Evolutionary conservation across 2,888 invertebrate genomes (phyloP).

Genomic region (Volucella zonaria): DNA sequence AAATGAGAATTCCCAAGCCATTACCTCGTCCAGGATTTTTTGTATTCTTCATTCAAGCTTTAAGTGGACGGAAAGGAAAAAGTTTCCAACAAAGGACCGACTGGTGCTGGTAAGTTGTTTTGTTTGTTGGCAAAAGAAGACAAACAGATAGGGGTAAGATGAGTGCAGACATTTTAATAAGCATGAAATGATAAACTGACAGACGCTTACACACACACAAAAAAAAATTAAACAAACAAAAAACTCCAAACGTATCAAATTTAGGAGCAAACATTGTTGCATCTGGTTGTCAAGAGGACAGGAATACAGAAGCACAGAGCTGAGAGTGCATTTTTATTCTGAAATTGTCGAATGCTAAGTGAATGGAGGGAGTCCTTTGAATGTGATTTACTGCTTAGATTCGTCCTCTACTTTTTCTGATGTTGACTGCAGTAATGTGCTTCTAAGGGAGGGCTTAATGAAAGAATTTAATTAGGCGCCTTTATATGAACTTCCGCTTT

Average conservation of each 20-base stretch:
- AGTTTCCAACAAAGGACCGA: neutral
- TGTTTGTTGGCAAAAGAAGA: neutral
- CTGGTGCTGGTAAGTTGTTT: constrained; percentile 31
- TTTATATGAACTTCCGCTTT: too few species aligned
- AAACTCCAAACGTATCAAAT: too few species aligned
- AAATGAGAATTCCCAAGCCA: too few species aligned
- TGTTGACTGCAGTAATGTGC: neutral
- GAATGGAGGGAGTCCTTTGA: constrained; percentile 51
- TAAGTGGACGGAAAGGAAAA: neutral
- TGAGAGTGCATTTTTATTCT: constrained; percentile 21
- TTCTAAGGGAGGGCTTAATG: neutral
- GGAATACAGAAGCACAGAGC: neutral
- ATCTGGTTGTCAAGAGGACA: neutral
- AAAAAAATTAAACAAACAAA: constrained; percentile 27
- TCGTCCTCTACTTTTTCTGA: constrained; percentile 16
- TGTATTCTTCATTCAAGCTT: neutral
- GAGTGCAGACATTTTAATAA: constrained; percentile 45
- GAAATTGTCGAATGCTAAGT: constrained; percentile 57
- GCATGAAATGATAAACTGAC: constrained; percentile 67
- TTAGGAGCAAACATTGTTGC: constrained; percentile 46
- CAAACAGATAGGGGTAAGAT: neutral
- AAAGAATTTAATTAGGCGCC: neutral
- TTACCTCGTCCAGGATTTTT: too few species aligned
- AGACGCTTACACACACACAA: constrained; percentile 47
- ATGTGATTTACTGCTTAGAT: constrained; percentile 41